Evolutionary conservation across 1,140 invertebrate genomes (phyloP).

Genomic region (Brachionus plicatilis): DNA sequence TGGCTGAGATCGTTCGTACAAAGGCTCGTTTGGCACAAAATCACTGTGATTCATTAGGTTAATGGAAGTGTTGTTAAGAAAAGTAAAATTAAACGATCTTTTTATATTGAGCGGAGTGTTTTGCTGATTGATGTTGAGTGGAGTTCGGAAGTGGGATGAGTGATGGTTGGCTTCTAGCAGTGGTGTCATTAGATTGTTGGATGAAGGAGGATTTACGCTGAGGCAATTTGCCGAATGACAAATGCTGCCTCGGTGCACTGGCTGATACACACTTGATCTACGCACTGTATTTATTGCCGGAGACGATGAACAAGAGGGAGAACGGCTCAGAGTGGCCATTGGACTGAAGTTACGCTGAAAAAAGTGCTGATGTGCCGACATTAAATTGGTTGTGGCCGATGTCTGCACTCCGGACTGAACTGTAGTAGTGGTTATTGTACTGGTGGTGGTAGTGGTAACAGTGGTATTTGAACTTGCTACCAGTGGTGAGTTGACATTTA

Average conservation of each 20-base stretch:
- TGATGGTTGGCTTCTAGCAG: constrained; percentile 14
- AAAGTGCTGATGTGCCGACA: constrained; percentile 28
- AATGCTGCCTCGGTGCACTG: not conserved
- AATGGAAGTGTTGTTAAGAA: not conserved
- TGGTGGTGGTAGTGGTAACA: not conserved
- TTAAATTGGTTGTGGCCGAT: not conserved
- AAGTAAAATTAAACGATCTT: not conserved
- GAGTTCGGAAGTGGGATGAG: not conserved
- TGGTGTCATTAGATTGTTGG: constrained; percentile 25
- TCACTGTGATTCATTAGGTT: not conserved
- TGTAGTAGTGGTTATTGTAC: not conserved
- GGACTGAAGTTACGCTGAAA: constrained; percentile 37
- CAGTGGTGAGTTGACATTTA: constrained; percentile 27
- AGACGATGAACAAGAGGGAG: constrained; percentile 13
- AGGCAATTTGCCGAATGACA: not conserved
- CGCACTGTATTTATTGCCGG: constrained; percentile 22
- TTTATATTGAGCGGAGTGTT: not conserved
- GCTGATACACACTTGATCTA: not conserved
- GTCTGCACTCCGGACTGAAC: not conserved
- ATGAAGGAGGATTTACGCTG: not conserved
- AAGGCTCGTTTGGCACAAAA: not conserved
- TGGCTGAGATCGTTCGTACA: constrained; percentile 4
- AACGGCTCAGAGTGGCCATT: constrained; percentile 1
- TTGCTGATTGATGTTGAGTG: constrained; percentile 4
- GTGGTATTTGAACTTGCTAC: not conserved